Evolutionary conservation across 2,113 vertebrate species (phyloP).

Genomic region (Daboia siamensis): DNA sequence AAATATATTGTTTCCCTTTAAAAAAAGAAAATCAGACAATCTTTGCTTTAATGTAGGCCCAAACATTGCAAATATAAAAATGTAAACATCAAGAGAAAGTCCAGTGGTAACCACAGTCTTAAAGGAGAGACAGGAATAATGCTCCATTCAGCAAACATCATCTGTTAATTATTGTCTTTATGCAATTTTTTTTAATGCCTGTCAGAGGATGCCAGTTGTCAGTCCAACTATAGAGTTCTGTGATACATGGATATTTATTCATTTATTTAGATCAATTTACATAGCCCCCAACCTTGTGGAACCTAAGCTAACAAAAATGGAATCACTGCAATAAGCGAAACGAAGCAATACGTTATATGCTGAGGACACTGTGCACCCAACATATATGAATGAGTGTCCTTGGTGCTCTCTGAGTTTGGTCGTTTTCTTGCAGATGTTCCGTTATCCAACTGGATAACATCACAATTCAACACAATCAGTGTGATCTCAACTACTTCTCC

Average conservation of each 20-base stretch:
- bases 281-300: neutral
- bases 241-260: neutral
- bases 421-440: no score
- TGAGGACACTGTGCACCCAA: neutral
- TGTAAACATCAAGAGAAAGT: neutral
- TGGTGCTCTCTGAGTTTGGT: no score
- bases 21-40: neutral
- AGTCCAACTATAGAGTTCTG: neutral
- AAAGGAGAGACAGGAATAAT: neutral
- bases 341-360: neutral
- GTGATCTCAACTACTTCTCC: neutral
- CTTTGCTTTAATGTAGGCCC: neutral
- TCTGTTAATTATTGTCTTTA: neutral
- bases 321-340: neutral
- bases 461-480: no score
- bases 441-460: no score
- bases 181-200: neutral
- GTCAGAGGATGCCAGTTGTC: neutral
- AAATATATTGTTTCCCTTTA: neutral
- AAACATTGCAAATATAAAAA: neutral
- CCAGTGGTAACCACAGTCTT: neutral
- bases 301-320: neutral
- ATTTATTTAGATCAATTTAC: neutral
- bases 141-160: neutral
- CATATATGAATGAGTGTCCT: neutral